Conservation (phyloP, 2,113 vertebrate genomes). For the Nipponia nippon region DNA sequence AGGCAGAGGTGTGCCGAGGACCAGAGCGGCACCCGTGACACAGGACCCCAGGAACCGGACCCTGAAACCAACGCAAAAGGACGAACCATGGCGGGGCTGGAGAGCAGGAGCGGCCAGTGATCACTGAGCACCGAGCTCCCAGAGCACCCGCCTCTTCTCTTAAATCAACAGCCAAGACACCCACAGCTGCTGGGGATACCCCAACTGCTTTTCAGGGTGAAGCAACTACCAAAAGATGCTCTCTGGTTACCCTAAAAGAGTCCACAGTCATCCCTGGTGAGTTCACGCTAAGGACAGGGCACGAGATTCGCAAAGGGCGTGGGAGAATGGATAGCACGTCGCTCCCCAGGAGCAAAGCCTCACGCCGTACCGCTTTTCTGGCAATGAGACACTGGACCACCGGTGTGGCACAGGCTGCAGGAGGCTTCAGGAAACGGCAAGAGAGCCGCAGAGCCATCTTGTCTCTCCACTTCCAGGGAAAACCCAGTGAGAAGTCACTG, state of each 20-base stretch:
- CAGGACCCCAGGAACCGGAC: not conserved
- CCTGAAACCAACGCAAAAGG: too few relatives aligned
- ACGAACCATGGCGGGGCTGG: rapidly evolving
- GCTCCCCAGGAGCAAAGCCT: not conserved
- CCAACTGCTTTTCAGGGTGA: not conserved
- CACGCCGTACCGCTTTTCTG: rapidly evolving
- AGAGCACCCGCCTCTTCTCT: not conserved
- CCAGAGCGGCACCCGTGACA: not conserved
- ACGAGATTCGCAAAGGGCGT: not conserved
- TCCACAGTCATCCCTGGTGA: not conserved
- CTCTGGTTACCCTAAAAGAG: too few relatives aligned
- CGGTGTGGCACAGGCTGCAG: not conserved
- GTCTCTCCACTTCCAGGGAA: not conserved
- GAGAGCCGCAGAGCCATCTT: not conserved
- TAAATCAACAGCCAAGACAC: not conserved
- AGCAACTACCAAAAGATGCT: not conserved
- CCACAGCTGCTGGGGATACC: not conserved
- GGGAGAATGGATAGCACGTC: rapidly evolving
- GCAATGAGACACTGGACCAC: not conserved
- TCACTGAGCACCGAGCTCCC: not conserved
- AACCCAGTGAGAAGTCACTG: not conserved
- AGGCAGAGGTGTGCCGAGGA: not conserved
- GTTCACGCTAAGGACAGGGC: not conserved
- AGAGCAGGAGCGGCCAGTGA: not conserved
- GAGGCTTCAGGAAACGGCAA: not conserved